phyloP scores from a whole-genome alignment of 2,113 vertebrate genomes.

The Climacteris rufus region DNA sequence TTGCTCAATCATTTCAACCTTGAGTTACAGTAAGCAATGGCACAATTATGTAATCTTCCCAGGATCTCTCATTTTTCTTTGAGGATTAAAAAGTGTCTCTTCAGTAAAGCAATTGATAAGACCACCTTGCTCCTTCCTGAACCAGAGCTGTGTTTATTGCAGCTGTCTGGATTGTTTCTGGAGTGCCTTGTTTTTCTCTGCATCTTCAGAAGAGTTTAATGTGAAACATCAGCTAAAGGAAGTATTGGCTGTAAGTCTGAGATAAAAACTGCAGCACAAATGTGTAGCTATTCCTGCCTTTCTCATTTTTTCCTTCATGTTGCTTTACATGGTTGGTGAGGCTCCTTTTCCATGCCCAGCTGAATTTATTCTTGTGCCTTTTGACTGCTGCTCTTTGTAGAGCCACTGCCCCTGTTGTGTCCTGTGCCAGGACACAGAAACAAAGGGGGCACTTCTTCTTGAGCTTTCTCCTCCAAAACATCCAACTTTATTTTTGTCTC shows the following conservation, averaged over 20 bases:
- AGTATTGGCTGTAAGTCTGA: background rate
- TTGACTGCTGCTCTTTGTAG: background rate
- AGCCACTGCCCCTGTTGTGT: rapidly evolving
- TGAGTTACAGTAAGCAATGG: background rate
- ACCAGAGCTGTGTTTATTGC: background rate
- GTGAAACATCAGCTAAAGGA: background rate
- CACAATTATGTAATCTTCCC: background rate
- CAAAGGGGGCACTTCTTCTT: background rate
- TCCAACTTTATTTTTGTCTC: background rate
- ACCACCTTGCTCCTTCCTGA: background rate
- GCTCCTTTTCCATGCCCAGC: background rate
- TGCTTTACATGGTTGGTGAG: background rate
- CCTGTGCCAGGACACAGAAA: background rate
- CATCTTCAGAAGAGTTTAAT: background rate
- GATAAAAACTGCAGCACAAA: background rate
- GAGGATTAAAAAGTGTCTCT: background rate
- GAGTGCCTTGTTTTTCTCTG: background rate
- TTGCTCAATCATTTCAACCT: background rate
- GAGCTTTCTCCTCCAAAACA: background rate
- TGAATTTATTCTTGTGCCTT: background rate
- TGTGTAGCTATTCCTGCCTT: background rate
- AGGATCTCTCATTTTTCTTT: background rate
- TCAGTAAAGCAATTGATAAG: rapidly evolving
- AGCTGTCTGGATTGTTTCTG: background rate
- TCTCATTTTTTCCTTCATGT: background rate